These are phyloP conservation scores for Halcyon chelicuti DNA, from an alignment of 2,797 vertebrate genomes.

Conservation along the genomic window DNA sequence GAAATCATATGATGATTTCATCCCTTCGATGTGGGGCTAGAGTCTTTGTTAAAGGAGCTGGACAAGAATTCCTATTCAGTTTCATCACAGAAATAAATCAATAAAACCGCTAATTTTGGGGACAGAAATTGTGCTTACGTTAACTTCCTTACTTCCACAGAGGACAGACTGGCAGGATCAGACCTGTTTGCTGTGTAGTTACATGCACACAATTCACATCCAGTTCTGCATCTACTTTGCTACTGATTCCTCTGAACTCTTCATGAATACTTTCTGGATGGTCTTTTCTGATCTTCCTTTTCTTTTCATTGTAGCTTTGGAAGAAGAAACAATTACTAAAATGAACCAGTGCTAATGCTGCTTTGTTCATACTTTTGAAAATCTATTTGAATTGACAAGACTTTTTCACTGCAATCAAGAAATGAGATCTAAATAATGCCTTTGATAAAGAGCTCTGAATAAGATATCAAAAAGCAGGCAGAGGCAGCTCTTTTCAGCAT, in stretches of 20 bases:
- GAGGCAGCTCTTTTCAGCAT: neutral
- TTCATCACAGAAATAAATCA: neutral
- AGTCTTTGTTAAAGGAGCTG: neutral
- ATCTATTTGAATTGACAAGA: neutral
- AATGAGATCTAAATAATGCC: neutral
- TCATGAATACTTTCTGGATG: constrained; percentile 55
- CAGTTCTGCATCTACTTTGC: constrained; percentile 42
- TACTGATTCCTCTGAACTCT: constrained; percentile 59
- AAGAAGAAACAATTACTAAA: neutral
- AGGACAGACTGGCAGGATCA: neutral
- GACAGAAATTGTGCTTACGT: neutral
- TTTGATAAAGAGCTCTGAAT: neutral
- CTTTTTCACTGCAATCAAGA: neutral
- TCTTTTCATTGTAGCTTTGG: constrained; percentile 43
- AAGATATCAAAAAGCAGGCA: neutral
- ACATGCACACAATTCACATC: constrained; percentile 58
- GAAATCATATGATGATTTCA: neutral
- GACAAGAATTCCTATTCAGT: neutral
- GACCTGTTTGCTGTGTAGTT: neutral
- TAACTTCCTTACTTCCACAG: neutral
- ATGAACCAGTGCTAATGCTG: accelerated
- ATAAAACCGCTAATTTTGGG: neutral
- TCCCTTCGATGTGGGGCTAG: neutral
- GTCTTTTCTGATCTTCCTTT: constrained; percentile 46
- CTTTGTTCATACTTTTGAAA: neutral